Conservation (phyloP, 2,888 invertebrate species). For the Cyclophora albipunctata region DNA sequence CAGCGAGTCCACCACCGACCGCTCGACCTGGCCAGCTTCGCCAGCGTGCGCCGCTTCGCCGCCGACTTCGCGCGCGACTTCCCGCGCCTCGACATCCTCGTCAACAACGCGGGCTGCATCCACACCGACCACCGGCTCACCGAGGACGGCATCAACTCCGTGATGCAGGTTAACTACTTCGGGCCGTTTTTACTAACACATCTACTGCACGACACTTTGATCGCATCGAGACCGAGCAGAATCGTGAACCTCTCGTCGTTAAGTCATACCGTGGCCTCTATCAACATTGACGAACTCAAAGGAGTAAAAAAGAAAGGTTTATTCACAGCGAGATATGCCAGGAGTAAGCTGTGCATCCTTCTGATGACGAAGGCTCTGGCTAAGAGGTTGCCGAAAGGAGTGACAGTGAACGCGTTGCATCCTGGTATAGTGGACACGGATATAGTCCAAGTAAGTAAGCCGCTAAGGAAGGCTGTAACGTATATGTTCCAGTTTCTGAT, state of each 20-base stretch:
- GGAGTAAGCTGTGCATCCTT: neutral
- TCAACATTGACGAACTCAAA: conserved; percentile 45
- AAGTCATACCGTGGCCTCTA: conserved; percentile 52
- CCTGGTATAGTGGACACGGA: conserved; percentile 3
- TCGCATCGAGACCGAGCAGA: conserved; percentile 51
- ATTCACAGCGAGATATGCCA: conserved; percentile 37
- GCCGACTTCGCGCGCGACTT: no score
- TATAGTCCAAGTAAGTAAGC: neutral
- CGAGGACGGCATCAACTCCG: conserved; percentile 77
- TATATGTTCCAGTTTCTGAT: no score
- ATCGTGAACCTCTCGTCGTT: conserved; percentile 61
- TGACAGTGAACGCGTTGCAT: conserved; percentile 4
- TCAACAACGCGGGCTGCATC: conserved; percentile 71
- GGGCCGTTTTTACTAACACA: conserved; percentile 78
- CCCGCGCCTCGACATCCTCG: no score
- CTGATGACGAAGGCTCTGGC: neutral
- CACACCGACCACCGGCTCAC: conserved; percentile 49
- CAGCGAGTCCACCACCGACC: no score
- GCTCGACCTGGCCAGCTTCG: no score
- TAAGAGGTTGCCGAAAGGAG: conserved; percentile 4
- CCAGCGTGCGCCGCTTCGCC: no score
- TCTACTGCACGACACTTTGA: conserved; percentile 70
- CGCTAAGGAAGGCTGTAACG: no score
- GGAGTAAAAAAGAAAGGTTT: conserved; percentile 29
- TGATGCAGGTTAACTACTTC: conserved; percentile 62